Evolutionary conservation across 2,113 vertebrate species (phyloP).

Genomic region (Lampris incognitus): DNA sequence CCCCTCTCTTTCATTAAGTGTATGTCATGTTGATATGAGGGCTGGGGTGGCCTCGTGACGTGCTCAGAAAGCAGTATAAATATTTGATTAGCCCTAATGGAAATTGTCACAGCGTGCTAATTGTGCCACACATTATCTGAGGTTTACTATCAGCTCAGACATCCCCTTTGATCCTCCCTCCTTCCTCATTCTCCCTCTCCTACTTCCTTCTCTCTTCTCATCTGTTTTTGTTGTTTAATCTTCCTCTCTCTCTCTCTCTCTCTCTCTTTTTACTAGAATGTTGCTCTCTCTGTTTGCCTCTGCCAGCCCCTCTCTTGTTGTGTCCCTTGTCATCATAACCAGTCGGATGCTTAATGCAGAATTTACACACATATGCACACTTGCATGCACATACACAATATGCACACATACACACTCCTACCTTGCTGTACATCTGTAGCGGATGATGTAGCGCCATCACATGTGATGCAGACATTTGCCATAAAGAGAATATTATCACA

Average conservation of each 20-base stretch:
- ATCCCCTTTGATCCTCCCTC: conserved; percentile 84
- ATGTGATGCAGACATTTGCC: conserved; percentile 2
- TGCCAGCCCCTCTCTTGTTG: neutral
- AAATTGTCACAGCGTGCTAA: conserved; percentile 99
- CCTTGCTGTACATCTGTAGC: conserved; percentile 8
- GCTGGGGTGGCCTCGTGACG: conserved; percentile 86
- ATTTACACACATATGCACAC: neutral
- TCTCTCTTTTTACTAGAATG: conserved; percentile 44
- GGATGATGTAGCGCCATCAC: conserved; percentile 1
- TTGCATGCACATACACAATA: conserved; percentile 12
- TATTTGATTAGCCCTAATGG: conserved; percentile 99
- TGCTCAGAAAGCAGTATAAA: conserved; percentile 96
- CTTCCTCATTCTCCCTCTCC: conserved; percentile 24
- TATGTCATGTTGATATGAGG: conserved; percentile 96
- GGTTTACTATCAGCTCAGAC: conserved; percentile 85
- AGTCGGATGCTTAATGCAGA: too few species aligned
- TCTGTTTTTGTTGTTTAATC: conserved; percentile 61
- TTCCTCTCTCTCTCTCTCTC: conserved; percentile 16
- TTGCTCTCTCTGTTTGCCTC: conserved; percentile 46
- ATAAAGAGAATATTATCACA: conserved; percentile 19
- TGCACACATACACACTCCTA: neutral
- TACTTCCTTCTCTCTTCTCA: conserved; percentile 43
- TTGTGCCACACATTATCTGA: conserved; percentile 96
- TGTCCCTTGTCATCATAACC: neutral
- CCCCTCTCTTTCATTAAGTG: conserved; percentile 79